Evolutionary conservation across 2,113 vertebrate species (phyloP), one percentile per base, ranked within the genome.

Genomic region (Calyptomena viridis): DNA sequence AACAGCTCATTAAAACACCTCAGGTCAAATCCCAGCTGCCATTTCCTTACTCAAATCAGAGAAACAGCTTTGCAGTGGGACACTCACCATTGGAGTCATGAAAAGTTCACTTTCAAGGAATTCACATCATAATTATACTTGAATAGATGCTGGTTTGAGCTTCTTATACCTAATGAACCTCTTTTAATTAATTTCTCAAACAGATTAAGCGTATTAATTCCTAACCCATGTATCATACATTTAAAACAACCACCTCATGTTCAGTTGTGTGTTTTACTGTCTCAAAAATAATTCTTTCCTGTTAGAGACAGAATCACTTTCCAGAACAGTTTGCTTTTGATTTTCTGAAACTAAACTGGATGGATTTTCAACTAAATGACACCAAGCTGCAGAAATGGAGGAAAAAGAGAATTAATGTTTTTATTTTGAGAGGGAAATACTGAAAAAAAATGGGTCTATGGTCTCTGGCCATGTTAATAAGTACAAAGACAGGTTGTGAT

Each of bases 11-110:
- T 66, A 87, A 76, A 94, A 93, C 1, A 22, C 81, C 87, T 53
- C 71, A n/a, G 89, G 89, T 92, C 71, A 95, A 89, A 75, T 62
- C 58, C 84, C 87, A 96, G 68, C 84, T 91, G 91, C 66, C 81
- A 73, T 24, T 27, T 46, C 53, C 18, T 73, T 67, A 42, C 52
- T 46, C 6, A 60, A 93, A 74, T 49, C 84, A 87, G 9, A 3
- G 24, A 47, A 91, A 79, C 40, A 85, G 81, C 66, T 91, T 55
- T 84, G 73, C 44, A 89, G 53, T 1, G 53, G 59, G 62, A 83
- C 66, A 42, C 55, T 90, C 35, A 17, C 12, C 58, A 16, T 12
- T 5, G 18, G 35, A 89, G 86, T 60, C 60, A 78, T 2, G 52
- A 63, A 60, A 89, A 78, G 91, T 94, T 91, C 64, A 60, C 77